Base-by-base conservation (phyloP, 2,797 vertebrate species). In the Coccyzus lansbergi region DNA sequence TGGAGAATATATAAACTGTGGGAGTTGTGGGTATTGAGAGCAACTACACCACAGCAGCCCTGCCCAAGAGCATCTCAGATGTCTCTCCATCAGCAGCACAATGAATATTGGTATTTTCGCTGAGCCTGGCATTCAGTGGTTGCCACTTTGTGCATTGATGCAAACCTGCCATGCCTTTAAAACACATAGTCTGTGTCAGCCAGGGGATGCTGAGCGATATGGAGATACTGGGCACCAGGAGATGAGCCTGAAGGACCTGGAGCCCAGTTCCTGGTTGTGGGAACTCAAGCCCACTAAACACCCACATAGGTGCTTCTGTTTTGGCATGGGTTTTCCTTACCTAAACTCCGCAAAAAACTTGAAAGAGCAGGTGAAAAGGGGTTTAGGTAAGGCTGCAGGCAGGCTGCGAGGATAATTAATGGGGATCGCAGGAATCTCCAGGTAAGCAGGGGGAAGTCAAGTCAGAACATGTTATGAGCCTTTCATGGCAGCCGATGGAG, bases 381-480 rank as follows among this genome's bases (percentile, higher is more conserved):
- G 29, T 72, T 94, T 88, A 92, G 94, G 89, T 74, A 49, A 94
- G 59, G 69, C 92, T 94, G 79, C 69, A 78, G 92, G 86, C 79
- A 80, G 64, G 34, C 28, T 88, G 31, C 40, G 49, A 46, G 82
- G 74, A 70, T 94, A 95, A 95, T 95, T 93, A 95, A 70, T 80
- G 87, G 91, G 84, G 75, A 72, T 55, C 1, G 0, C 72, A 65
- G 69, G 67, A 90, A 84, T 84, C 82, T 69, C 82, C 83, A 81
- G 84, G 83, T 84, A 85, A 83, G 87, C 77, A 95, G 92, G 52
- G 21, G 44, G 79, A 82, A 93, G 67, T 70, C 79, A 76, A 86
- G 95, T 90, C 64, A 76, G 74, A 90, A 91, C 94, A 33, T 55
- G 92, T 38, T 38, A 15, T 5, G 74, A 93, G 77, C 29, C 77